Percentiles rank a stretch among this genome's conserved stretches.
Evolutionary conservation across 2,888 invertebrate species (phyloP).

Genomic region (Eristalis pertinax): DNA sequence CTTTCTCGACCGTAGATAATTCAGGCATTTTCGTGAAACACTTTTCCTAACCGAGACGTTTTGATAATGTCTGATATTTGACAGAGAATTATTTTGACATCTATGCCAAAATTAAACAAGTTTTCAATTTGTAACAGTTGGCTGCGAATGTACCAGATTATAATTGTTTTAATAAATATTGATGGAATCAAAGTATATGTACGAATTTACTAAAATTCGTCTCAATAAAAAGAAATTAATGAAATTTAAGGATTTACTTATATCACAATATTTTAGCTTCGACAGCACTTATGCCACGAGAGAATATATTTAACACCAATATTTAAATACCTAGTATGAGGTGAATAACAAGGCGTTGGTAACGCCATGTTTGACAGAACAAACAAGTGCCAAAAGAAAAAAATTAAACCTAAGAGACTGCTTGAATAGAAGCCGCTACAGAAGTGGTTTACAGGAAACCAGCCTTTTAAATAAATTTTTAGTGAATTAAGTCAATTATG

Average conservation of each 20-base stretch:
- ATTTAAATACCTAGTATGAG: too few species aligned
- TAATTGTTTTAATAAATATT: background rate
- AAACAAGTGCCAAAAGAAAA: too few species aligned
- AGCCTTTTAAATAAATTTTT: background rate
- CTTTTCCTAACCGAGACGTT: constrained; percentile 2
- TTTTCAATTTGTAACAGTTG: constrained; percentile 17
- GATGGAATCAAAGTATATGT: background rate
- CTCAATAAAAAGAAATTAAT: background rate
- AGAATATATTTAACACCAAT: too few species aligned
- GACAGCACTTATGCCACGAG: too few species aligned
- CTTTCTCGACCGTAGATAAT: constrained; percentile 76
- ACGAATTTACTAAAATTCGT: too few species aligned
- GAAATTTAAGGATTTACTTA: too few species aligned
- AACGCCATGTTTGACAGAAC: too few species aligned
- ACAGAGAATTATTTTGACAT: background rate
- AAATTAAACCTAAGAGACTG: too few species aligned
- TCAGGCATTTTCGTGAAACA: constrained; percentile 50
- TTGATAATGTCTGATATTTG: constrained; percentile 19
- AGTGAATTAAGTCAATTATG: background rate
- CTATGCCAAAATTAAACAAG: background rate
- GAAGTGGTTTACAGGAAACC: background rate
- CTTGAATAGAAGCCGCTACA: background rate
- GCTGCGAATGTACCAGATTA: constrained; percentile 3
- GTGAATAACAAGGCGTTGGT: too few species aligned
- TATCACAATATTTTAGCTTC: too few species aligned